phyloP scores from a whole-genome alignment of 2,113 vertebrate genomes.

The human region GRCh38 chr2:128912501-128913000 shows the following conservation, averaged over 20 bases:
- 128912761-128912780: background rate
- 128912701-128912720: background rate
- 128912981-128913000: background rate
- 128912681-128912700: background rate
- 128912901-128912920: background rate
- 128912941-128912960: background rate
- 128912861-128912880: background rate
- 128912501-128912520: background rate
- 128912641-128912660: background rate
- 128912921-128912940: background rate
- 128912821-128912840: background rate
- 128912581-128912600: background rate
- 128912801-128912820: background rate
- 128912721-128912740: background rate
- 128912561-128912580: background rate
- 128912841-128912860: background rate
- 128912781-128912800: background rate
- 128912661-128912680: background rate
- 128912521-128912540: background rate
- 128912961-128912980: background rate
- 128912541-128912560: background rate
- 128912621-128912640: background rate
- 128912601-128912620: background rate
- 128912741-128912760: background rate
- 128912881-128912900: background rate